phyloP scores from a whole-genome alignment of 2,888 invertebrate species.

The Xestoiulus laeticollis region DNA sequence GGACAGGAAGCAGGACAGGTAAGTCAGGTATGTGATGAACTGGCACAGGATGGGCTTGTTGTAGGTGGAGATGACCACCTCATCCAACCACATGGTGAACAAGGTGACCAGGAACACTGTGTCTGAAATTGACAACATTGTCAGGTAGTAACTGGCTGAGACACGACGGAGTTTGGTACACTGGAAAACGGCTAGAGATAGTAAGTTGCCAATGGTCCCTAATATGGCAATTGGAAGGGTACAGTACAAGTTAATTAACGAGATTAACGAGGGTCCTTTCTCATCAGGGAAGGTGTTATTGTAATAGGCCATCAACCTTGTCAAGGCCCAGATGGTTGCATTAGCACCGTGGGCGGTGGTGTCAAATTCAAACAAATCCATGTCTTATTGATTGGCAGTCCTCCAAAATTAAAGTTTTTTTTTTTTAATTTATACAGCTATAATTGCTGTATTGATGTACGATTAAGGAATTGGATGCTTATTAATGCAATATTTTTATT shows the following conservation, averaged over 20 bases:
- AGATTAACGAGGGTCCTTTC: not conserved
- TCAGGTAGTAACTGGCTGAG: conserved; percentile 48
- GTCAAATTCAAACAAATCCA: too few relatives aligned
- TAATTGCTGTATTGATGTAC: too few relatives aligned
- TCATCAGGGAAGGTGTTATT: not conserved
- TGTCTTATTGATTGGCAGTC: too few relatives aligned
- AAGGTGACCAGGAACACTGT: conserved; percentile 5
- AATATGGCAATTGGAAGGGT: conserved; percentile 27
- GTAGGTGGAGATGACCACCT: conserved; percentile 32
- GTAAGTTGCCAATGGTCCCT: conserved; percentile 48
- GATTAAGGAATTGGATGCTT: too few relatives aligned
- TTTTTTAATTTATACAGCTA: too few relatives aligned
- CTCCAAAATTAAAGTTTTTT: too few relatives aligned
- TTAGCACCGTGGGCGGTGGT: too few relatives aligned
- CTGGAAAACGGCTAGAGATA: conserved; percentile 48
- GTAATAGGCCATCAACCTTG: not conserved
- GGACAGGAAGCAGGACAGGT: conserved; percentile 48
- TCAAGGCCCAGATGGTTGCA: too few relatives aligned
- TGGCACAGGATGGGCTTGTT: conserved; percentile 49
- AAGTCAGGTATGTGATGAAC: conserved; percentile 31
- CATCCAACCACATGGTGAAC: conserved; percentile 58
- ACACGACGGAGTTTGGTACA: conserved; percentile 48
- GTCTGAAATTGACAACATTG: conserved; percentile 48
- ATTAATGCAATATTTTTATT: too few relatives aligned
- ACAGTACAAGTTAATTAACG: not conserved